Evolutionary conservation across 2,113 vertebrate species (phyloP).

Genomic region (Salvelinus alpinus): DNA sequence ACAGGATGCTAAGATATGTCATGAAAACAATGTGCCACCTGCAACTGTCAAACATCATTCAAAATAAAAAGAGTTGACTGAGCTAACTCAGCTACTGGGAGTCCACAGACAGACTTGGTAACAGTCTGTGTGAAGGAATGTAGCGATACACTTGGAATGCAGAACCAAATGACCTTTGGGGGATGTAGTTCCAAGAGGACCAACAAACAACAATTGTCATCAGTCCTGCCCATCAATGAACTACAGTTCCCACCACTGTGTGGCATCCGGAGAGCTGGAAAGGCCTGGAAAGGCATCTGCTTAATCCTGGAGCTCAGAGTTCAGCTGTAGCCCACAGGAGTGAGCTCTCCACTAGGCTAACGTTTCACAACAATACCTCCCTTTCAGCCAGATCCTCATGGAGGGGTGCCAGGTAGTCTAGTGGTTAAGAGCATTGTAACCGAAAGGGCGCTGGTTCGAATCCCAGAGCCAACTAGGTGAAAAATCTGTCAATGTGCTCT

Average conservation of each 20-base stretch:
- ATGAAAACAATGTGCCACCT: too few species aligned
- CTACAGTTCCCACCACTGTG: slow-evolving; percentile 71
- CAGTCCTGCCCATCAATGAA: slow-evolving; percentile 70
- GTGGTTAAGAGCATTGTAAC: too few species aligned
- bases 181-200: slow-evolving; percentile 56
- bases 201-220: slow-evolving; percentile 63
- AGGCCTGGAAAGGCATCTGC: slow-evolving; percentile 75
- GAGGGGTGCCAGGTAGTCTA: not conserved
- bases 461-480: too few species aligned
- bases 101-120: slow-evolving; percentile 2
- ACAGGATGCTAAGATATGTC: too few species aligned
- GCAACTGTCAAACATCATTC: too few species aligned
- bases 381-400: slow-evolving; percentile 25
- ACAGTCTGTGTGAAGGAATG: slow-evolving; percentile 60
- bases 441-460: too few species aligned
- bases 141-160: slow-evolving; percentile 52
- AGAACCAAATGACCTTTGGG: slow-evolving; percentile 53
- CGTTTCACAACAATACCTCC: slow-evolving; percentile 57
- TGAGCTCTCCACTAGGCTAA: slow-evolving; percentile 52
- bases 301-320: slow-evolving; percentile 76
- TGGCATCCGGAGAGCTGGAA: slow-evolving; percentile 69
- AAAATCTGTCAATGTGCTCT: too few species aligned
- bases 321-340: slow-evolving; percentile 68
- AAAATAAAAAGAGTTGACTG: not conserved
- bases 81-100: not conserved